Evolutionary conservation across 64 coral and sea anemone genomes (phyloP).

Genomic region (Stichodactyla helianthus): DNA sequence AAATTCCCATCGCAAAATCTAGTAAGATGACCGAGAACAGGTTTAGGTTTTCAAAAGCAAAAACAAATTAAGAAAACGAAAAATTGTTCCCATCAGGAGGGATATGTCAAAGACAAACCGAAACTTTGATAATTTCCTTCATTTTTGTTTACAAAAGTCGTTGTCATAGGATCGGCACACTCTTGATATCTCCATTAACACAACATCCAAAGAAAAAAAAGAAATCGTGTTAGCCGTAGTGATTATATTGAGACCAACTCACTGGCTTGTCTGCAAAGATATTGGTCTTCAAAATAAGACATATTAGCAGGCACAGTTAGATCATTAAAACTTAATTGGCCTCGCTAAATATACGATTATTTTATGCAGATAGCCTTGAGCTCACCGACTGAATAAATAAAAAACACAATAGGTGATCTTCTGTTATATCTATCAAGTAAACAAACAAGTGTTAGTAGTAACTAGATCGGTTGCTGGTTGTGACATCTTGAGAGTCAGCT

Average conservation of each 20-base stretch:
- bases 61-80: too few species aligned
- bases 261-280: too few species aligned
- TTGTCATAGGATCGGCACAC: not conserved
- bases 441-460: not conserved
- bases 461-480: too few species aligned
- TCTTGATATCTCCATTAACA: too few species aligned
- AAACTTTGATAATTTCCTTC: not conserved
- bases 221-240: too few species aligned
- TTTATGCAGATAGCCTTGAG: not conserved
- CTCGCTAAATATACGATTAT: not conserved
- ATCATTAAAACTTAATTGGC: not conserved
- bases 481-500: too few species aligned
- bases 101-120: not conserved
- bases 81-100: not conserved
- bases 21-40: too few species aligned
- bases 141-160: not conserved
- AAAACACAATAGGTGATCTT: not conserved
- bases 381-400: not conserved
- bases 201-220: too few species aligned
- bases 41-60: too few species aligned
- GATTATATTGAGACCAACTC: too few species aligned
- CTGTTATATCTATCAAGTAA: not conserved
- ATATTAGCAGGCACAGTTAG: not conserved
- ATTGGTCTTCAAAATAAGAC: not conserved
- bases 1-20: too few species aligned